Conservation (phyloP, 2,888 invertebrate genomes). For the Piscicola geometra region DNA sequence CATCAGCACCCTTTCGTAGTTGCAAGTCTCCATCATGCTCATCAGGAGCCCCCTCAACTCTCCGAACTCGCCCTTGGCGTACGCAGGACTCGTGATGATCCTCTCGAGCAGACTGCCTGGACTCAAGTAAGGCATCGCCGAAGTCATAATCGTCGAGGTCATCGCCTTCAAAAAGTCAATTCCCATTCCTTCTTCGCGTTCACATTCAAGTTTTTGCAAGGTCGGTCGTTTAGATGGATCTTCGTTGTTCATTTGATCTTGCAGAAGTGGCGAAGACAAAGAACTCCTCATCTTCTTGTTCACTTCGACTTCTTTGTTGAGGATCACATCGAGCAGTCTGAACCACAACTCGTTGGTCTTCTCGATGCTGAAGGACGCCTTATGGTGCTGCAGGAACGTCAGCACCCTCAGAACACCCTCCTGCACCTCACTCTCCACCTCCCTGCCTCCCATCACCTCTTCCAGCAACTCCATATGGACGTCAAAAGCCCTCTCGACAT, state of each 20-base stretch:
- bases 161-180: conserved; percentile 54
- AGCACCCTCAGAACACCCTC: neutral
- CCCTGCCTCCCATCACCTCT: conserved; percentile 6
- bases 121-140: conserved; percentile 61
- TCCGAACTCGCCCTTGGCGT: conserved; percentile 60
- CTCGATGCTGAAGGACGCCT: neutral
- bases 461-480: conserved; percentile 50
- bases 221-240: neutral
- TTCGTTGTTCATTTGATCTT: neutral
- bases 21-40: conserved; percentile 70
- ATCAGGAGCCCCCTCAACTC: conserved; percentile 60
- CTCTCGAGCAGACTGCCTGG: conserved; percentile 60
- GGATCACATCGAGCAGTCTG: conserved; percentile 25
- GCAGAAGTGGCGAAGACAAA: neutral
- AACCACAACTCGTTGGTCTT: conserved; percentile 29
- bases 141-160: conserved; percentile 59
- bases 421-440: neutral
- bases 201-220: neutral
- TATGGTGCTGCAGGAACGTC: conserved; percentile 24
- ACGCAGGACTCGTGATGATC: conserved; percentile 58
- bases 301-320: conserved; percentile 17
- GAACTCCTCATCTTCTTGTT: neutral
- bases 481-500: conserved; percentile 68
- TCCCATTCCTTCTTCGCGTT: neutral
- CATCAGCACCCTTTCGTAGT: conserved; percentile 68